Base-by-base conservation (phyloP, 2,888 invertebrate species). In the Phengaris alcon region DNA sequence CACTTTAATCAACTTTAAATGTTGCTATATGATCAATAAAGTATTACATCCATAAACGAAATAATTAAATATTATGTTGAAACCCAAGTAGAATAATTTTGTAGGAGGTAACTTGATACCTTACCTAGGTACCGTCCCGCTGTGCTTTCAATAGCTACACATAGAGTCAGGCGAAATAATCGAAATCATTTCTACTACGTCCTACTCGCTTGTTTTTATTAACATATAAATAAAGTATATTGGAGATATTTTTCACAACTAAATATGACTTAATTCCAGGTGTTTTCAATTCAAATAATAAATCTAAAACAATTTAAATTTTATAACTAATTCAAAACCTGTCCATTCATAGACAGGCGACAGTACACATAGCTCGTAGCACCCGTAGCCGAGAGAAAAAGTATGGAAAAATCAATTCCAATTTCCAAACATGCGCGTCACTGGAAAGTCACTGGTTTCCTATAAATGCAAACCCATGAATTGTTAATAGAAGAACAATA, bases 401-500 rank as follows among this genome's bases (percentile, higher is more conserved):
- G 22, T 22, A 59, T 4, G 22, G 15, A 22, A 15, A 10, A 59
- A 59, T 22, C 22, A 22, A 22, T 22, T 22, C 22, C 22, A 22
- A 22, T 59, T 22, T 59, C 10, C 59, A 59, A 15, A 9, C 1
- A 22, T 8, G 8, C 22, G 15, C 59, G 22, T 15, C 59, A 59
- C 8, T 59, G 22, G n/a, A 48, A 69, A 15, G 48, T 69, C n/a
- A 48, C 15, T n/a, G 15, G 13, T n/a, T 70, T 15, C 22, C 51
- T 51, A 51, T 70, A 48, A 69, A 48, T 48, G 48, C 51, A 48
- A 12, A 22, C 55, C 22, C 15, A 54, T 51, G 51, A 70, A 81
- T 79, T 87, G 88, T 87, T 89, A 90, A 91, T 90, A 87, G 88
- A 82, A 83, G 88, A 89, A 87, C 90, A 88, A 91, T 91, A 91